Base-by-base conservation (phyloP, 2,797 vertebrate species). In the Aselliscus stoliczkanus region DNA sequence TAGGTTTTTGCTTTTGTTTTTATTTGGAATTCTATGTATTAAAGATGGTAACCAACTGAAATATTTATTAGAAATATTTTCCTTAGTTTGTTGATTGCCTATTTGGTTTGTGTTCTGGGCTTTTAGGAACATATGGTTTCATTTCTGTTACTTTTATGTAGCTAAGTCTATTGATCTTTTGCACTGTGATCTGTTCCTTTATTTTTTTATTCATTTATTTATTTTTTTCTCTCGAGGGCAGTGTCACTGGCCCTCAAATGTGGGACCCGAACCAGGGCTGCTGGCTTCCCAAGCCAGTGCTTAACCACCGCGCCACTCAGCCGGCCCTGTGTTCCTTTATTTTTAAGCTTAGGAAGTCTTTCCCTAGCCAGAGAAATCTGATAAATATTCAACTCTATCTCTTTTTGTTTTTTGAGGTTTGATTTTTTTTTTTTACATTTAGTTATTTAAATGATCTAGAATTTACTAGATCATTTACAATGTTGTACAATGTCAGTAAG, bases 361-460 rank as follows among this genome's bases (percentile, higher is more conserved):
- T 90, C 37, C 90, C 64, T 70, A 86, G 39, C 29, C 21, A 92
- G n/a, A 34, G 47, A 90, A 37, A 88, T 50, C 25, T 85, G 62
- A 86, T 27, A 83, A 64, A 86, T 42, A 58, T 67, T 83, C 29
- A 95, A 39, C 20, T 69, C 23, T 67, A 44, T 75, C 29, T 88
- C 17, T 77, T 93, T 37, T 64, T 90, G 21, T 34, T 73, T 58
- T 91, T 88, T 90, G 77, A 94, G 15, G 15, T 87, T 87, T 89
- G 18, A 81, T 31, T 54, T 21, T 42, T 47, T 42, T 47, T 47
- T 39, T 17, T 58, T 13, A 88, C 13, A 90, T 82, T 54, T 65
- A 69, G 39, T 34, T 85, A 92, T 42, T 93, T 75, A 94, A 95
- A 85, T 27, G 5, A 95, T 50, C n/a, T 73, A 70, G 29, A 90